These are phyloP conservation scores for Gambusia holbrooki DNA, from an alignment of 2,113 vertebrate species.

Conservation along the genomic window DNA sequence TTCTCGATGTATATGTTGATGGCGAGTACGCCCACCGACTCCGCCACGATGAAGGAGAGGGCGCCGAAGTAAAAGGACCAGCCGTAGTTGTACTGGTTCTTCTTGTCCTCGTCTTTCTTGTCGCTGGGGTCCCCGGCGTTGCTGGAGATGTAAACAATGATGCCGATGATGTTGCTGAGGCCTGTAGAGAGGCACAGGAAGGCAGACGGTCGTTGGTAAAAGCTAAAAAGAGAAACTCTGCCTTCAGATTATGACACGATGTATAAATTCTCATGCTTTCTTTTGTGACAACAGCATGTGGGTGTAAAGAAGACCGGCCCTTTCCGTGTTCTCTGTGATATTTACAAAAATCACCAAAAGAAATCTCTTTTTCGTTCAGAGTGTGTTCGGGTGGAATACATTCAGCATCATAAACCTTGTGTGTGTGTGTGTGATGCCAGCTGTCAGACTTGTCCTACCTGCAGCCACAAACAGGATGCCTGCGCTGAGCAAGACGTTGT, in stretches of 20 bases:
- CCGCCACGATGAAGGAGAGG: slow-evolving; percentile 95
- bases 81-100: slow-evolving; percentile 95
- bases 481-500: slow-evolving; percentile 94
- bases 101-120: slow-evolving; percentile 96
- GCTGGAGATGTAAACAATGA: slow-evolving; percentile 99
- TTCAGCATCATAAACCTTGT: slow-evolving; percentile 9
- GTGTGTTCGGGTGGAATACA: neutral
- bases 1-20: slow-evolving; percentile 98
- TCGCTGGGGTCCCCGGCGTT: slow-evolving; percentile 96
- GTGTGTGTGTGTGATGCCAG: slow-evolving; percentile 4
- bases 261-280: neutral
- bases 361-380: slow-evolving; percentile 6
- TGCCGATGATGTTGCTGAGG: slow-evolving; percentile 98
- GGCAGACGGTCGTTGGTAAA: neutral
- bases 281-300: neutral
- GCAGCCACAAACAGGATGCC: slow-evolving; percentile 97
- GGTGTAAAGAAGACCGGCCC: neutral
- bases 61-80: slow-evolving; percentile 99
- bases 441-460: slow-evolving; percentile 76
- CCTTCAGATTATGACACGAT: neutral
- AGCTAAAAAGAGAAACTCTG: neutral
- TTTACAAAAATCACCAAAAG: neutral
- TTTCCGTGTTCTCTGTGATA: neutral
- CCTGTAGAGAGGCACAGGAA: slow-evolving; percentile 73
- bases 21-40: slow-evolving; percentile 93